Evolutionary conservation across 1,140 invertebrate genomes (phyloP), one percentile per base, ranked within the genome.

Genomic region (Sarcophaga bullata): DNA sequence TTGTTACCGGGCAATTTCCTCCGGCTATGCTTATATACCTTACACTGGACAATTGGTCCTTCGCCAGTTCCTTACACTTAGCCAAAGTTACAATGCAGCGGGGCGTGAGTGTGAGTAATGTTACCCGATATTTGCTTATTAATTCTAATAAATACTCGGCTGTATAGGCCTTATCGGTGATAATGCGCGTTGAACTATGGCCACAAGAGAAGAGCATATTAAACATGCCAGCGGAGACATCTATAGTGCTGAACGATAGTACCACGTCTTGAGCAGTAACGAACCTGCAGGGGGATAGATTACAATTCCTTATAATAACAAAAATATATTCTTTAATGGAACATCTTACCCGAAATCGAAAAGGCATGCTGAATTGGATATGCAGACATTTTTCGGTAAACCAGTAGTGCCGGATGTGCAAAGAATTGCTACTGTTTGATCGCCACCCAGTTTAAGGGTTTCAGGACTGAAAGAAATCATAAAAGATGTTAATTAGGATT

Each of bases 391-490:
- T 90, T 96, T 96, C 0, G 96, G 95, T 15, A 93, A 86, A 62
- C 96, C 95, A 46, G 95, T 96, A 3, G 95, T 96, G 13, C 95
- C 95, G 81, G 94, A 95, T 0, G 95, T 92, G 81, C 87, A 91
- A 0, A 92, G 84, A 82, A 92, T 90, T 8, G 88, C 85, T 11
- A 88, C 87, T 6, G 87, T 88, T 80, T 89, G 86, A 81, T 89
- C 88, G 0, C 86, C 86, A 8, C 88, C 89, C 47, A 87, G 80
- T 47, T 85, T 83, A 4, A 89, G 84, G 0, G 83, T 84, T 8
- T 87, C 86, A 2, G 88, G 88, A 19, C 88, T 89, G 37, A 37
- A 84, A 82, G 50, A 52, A 10, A 52, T 13, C 50, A 52, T 52
- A 3, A 52, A 10, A 13, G 1, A 10, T 10, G 6, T 52, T 3